phyloP scores from a whole-genome alignment of 2,888 invertebrate species.

The Aphodius granarius region DNA sequence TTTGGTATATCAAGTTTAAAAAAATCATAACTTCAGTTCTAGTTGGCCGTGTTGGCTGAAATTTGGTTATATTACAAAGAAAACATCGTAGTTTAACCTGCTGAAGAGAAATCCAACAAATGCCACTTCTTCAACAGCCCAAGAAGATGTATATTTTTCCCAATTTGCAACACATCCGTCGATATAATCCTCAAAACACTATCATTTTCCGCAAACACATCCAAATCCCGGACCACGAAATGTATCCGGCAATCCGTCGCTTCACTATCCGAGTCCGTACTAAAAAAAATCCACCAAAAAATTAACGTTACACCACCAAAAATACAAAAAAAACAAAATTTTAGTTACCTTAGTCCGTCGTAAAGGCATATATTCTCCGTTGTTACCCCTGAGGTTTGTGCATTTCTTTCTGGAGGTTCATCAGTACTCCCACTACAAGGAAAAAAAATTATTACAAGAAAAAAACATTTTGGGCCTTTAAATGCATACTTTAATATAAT shows the following conservation, averaged over 20 bases:
- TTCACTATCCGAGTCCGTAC: slow-evolving; percentile 2
- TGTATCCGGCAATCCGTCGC: slow-evolving; percentile 10
- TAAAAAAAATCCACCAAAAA: background rate
- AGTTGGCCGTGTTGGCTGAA: too few relatives aligned
- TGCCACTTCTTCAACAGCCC: slow-evolving; percentile 45
- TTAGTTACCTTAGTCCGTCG: slow-evolving; percentile 3
- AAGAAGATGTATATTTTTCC: slow-evolving; percentile 47
- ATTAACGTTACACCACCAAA: background rate
- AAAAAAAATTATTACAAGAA: background rate
- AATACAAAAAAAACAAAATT: background rate
- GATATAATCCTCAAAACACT: slow-evolving; percentile 44
- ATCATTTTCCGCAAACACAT: slow-evolving; percentile 37
- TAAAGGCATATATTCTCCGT: slow-evolving; percentile 5
- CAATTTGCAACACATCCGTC: slow-evolving; percentile 46
- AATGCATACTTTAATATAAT: slow-evolving; percentile 41
- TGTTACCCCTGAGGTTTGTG: background rate
- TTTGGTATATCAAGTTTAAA: too few relatives aligned
- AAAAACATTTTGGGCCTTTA: background rate
- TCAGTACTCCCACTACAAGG: background rate
- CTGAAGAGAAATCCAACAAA: slow-evolving; percentile 29
- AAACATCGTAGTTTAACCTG: background rate
- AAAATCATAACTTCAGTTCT: too few relatives aligned
- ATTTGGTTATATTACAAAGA: too few relatives aligned
- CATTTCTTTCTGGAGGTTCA: background rate
- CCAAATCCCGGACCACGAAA: slow-evolving; percentile 33